Conservation (phyloP, 2,888 invertebrate species). For the Argyresthia goedartella region DNA sequence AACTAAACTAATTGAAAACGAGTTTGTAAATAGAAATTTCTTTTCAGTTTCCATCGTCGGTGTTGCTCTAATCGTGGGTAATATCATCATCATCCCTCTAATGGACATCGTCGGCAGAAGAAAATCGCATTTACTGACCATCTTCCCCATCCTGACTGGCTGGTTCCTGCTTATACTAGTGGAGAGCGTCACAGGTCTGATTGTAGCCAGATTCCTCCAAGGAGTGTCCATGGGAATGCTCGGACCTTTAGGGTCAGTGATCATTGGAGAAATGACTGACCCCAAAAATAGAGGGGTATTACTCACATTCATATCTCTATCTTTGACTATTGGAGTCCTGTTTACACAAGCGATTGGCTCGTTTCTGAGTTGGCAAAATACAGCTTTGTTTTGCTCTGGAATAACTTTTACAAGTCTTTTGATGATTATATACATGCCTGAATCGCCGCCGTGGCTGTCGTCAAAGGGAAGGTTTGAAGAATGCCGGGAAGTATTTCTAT, state of each 20-base stretch:
- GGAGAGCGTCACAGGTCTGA: conserved; percentile 45
- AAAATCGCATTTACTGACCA: conserved; percentile 62
- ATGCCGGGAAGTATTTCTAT: conserved; percentile 68
- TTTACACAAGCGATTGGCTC: conserved; percentile 74
- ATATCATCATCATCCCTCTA: conserved; percentile 66
- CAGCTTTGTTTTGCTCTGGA: conserved; percentile 62
- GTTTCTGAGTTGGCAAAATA: conserved; percentile 69
- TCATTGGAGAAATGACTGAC: conserved; percentile 71
- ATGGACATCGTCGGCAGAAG: conserved; percentile 72
- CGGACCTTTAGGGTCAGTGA: conserved; percentile 65
- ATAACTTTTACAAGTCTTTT: conserved; percentile 62
- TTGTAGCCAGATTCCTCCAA: conserved; percentile 63
- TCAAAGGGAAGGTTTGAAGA: conserved; percentile 67
- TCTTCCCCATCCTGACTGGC: conserved; percentile 64
- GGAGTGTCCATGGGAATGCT: conserved; percentile 70
- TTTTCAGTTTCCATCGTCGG: conserved; percentile 71
- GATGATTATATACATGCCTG: conserved; percentile 69
- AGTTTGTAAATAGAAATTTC: no score
- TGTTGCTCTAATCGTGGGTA: conserved; percentile 71
- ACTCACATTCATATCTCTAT: conserved; percentile 71
- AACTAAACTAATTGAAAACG: no score
- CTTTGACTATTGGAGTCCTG: conserved; percentile 73
- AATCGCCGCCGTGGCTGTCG: conserved; percentile 77
- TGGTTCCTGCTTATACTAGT: conserved; percentile 70
- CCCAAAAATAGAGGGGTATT: conserved; percentile 74